A percentile compares a stretch with the other conserved stretches of the same genome.
These are phyloP conservation scores for Leptopilina syphax DNA, from an alignment of 2,888 invertebrate genomes.

Conservation along the genomic window DNA sequence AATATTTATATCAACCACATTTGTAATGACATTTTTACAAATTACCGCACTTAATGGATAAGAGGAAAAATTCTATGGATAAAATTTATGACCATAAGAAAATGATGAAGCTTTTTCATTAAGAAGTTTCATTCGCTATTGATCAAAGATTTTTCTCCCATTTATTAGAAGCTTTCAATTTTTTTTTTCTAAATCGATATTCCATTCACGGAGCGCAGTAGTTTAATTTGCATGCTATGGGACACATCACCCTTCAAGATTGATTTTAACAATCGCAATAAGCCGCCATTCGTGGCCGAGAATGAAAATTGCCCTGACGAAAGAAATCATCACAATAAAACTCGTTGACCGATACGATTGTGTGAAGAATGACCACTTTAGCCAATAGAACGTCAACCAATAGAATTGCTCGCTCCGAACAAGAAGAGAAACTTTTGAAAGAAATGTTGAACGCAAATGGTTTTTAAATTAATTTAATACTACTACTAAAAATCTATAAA, in stretches of 20 bases:
- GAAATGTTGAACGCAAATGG: slow-evolving; percentile 2
- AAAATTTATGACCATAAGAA: background rate
- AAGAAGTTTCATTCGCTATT: background rate
- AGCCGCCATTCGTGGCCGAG: slow-evolving; percentile 7
- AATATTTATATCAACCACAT: background rate
- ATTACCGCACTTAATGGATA: background rate
- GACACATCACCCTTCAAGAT: slow-evolving; percentile 9
- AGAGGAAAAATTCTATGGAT: background rate
- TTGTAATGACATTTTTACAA: slow-evolving; percentile 7
- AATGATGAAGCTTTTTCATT: background rate
- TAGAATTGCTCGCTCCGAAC: background rate
- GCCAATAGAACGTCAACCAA: slow-evolving; percentile 31
- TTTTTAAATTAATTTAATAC: slow-evolving; percentile 14
- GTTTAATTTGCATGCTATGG: slow-evolving; percentile 16
- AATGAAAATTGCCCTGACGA: slow-evolving; percentile 34
- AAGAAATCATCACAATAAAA: slow-evolving; percentile 33
- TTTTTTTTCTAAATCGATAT: background rate
- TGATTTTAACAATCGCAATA: slow-evolving; percentile 23
- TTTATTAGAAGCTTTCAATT: slow-evolving; percentile 8
- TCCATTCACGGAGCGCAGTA: background rate
- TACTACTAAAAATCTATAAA: too few relatives aligned
- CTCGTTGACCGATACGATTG: slow-evolving; percentile 37
- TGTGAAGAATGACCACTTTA: slow-evolving; percentile 28
- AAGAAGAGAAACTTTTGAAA: background rate
- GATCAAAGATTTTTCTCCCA: background rate